Percentiles rank a stretch among this genome's conserved stretches.
Conservation (phyloP, 30 jellyfish, hydroid and myxozoan species). For the Hydractinia echinata region DNA sequence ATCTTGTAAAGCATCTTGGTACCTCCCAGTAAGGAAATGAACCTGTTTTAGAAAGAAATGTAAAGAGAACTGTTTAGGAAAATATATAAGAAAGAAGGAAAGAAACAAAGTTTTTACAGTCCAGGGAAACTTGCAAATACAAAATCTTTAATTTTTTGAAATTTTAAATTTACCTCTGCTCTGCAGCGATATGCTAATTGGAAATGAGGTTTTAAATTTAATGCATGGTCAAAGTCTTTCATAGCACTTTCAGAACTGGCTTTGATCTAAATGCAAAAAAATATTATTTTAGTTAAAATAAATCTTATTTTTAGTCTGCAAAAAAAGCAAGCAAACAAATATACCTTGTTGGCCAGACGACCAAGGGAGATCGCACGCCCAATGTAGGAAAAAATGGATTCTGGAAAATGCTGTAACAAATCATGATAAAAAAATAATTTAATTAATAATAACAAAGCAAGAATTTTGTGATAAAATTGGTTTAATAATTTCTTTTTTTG, state of each 20-base stretch:
- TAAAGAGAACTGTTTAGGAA: too few species aligned
- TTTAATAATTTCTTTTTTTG: background rate
- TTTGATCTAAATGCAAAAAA: slow-evolving; percentile 12
- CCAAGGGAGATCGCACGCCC: slow-evolving; percentile 77
- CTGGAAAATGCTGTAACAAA: slow-evolving; percentile 38
- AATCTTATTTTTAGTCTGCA: too few species aligned
- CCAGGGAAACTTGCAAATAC: background rate
- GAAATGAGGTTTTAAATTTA: slow-evolving; percentile 32
- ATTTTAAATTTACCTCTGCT: slow-evolving; percentile 43
- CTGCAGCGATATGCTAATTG: slow-evolving; percentile 38
- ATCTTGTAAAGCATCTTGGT: slow-evolving; percentile 60
- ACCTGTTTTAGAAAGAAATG: slow-evolving; percentile 44
- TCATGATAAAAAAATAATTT: background rate
- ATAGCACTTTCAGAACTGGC: slow-evolving; percentile 52
- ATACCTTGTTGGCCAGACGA: slow-evolving; percentile 55
- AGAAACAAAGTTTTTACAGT: background rate
- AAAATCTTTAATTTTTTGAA: background rate
- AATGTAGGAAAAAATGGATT: slow-evolving; percentile 38
- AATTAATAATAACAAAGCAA: background rate
- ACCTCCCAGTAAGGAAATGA: slow-evolving; percentile 64
- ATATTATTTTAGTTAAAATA: too few species aligned
- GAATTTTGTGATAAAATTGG: background rate
- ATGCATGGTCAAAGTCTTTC: slow-evolving; percentile 48
- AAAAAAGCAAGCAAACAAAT: background rate
- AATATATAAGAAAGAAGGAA: background rate